A percentile compares a stretch with the other conserved stretches of the same genome.
phyloP scores from a whole-genome alignment of 2,113 vertebrate genomes.

The Corynorhinus townsendii region DNA sequence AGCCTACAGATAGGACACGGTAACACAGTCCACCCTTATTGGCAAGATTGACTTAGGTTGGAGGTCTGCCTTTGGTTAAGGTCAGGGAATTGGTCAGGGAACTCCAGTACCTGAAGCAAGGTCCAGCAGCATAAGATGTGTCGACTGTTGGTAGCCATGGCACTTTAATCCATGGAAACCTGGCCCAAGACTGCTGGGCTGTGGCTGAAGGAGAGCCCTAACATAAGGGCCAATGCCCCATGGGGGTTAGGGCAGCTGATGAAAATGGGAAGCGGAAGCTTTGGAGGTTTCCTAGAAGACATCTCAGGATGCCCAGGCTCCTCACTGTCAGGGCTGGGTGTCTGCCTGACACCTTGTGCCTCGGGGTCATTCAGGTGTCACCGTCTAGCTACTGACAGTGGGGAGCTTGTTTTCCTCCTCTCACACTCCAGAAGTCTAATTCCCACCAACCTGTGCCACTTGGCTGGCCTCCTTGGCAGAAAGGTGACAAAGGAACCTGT shows the following conservation, averaged over 20 bases:
- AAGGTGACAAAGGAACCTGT: conserved; percentile 10
- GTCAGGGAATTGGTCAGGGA: not conserved
- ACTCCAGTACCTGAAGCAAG: not conserved
- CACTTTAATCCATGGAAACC: not conserved
- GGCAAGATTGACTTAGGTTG: not conserved
- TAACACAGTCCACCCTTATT: not conserved
- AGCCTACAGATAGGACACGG: not conserved
- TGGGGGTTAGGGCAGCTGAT: not conserved
- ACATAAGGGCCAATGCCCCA: not conserved
- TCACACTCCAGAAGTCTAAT: conserved; percentile 32
- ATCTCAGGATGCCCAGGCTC: not conserved
- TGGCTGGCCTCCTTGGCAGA: conserved; percentile 62
- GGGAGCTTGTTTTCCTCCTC: conserved; percentile 7
- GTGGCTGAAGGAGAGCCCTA: not conserved
- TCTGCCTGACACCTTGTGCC: not conserved
- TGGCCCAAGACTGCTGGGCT: not conserved
- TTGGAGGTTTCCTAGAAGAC: conserved; percentile 27
- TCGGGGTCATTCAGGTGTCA: not conserved
- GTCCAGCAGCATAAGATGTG: accelerated
- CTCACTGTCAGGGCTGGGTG: not conserved
- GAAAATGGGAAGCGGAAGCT: not conserved
- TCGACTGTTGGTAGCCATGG: not conserved
- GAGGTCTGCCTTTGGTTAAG: not conserved
- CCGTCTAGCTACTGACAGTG: not conserved
- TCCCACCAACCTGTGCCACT: conserved; percentile 31